Base-by-base conservation (phyloP, 53 echinoderm and acorn worm genomes). In the Glandiceps talaboti region DNA sequence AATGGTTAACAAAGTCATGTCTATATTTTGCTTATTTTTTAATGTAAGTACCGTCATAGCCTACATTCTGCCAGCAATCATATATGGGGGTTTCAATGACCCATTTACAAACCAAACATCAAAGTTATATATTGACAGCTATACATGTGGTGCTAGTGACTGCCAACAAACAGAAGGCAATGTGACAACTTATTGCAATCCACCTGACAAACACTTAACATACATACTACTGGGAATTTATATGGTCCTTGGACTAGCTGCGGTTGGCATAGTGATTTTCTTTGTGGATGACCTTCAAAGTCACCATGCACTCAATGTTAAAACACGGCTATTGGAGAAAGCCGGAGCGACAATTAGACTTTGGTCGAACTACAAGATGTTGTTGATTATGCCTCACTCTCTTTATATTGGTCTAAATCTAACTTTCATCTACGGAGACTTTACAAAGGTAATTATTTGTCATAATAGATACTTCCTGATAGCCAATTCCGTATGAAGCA, bases 141-240 rank as follows among this genome's bases (percentile, higher is more conserved):
- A 77, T 30, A 83, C 76, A 31, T 97, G 97, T 73, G 97, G 97
- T 14, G 78, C 93, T 27, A 84, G 83, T 20, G 64, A 45, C 64
- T 45, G 64, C 64, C 64, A 45, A 45, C 6, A 45, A 45, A 90
- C 90, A 90, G 81, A 88, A 76, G 0, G 1, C 27, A 81, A 86
- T 26, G 74, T 31, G 14, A 80, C 83, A 0, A 78, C 86, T 1
- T 93, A 90, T 77, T 93, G 93, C 32, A 82, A 90, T 72, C 88
- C 93, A n/a, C 90, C 93, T 0, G 86, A 84, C 25, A 81, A 79
- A 77, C 83, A 33, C 31, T 79, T 93, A 0, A 90, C 90, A 1
- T 81, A 91, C 82, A 94, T 83, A 1, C 76, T 94, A 0, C 81
- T 94, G 30, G 85, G 89, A 14, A 87, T 93, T 31, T 97, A 97